Percentiles rank a stretch among this genome's conserved stretches.
Evolutionary conservation across 2,113 vertebrate genomes (phyloP).

Genomic region (Balaenoptera acutorostrata): DNA sequence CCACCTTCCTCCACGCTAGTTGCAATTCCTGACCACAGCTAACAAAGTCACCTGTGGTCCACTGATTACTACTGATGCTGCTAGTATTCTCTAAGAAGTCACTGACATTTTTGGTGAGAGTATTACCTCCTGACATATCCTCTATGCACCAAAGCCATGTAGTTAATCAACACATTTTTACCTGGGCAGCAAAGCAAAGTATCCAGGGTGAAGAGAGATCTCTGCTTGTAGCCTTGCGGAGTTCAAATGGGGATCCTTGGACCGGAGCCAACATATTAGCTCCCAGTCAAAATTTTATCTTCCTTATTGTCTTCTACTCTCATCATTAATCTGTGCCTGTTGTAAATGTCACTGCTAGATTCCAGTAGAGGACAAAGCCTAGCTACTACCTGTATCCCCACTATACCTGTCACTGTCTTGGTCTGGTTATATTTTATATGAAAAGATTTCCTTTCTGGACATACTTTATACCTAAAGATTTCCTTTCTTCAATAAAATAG

Average conservation of each 20-base stretch:
- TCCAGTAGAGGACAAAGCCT: neutral
- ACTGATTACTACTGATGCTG: neutral
- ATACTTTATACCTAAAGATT: conserved; percentile 23
- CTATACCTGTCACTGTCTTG: neutral
- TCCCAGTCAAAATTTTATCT: neutral
- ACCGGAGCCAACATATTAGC: neutral
- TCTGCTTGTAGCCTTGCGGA: neutral
- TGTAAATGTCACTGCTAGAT: neutral
- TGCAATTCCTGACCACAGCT: neutral
- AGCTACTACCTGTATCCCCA: neutral
- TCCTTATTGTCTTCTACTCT: neutral
- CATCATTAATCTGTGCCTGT: neutral
- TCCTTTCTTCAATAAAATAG: conserved; percentile 1
- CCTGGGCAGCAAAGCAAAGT: neutral
- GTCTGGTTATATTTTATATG: neutral
- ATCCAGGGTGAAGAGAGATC: neutral
- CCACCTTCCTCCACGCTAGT: neutral
- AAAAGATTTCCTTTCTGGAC: conserved; percentile 24
- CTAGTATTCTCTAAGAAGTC: neutral
- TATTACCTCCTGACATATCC: neutral
- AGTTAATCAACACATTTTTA: neutral
- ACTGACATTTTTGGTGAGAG: neutral
- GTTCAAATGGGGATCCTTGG: neutral
- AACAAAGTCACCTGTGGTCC: neutral
- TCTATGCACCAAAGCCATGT: neutral